Percentiles rank a stretch among this genome's conserved stretches.
phyloP scores from a whole-genome alignment of 2,888 invertebrate genomes.

The Serripes groenlandicus region DNA sequence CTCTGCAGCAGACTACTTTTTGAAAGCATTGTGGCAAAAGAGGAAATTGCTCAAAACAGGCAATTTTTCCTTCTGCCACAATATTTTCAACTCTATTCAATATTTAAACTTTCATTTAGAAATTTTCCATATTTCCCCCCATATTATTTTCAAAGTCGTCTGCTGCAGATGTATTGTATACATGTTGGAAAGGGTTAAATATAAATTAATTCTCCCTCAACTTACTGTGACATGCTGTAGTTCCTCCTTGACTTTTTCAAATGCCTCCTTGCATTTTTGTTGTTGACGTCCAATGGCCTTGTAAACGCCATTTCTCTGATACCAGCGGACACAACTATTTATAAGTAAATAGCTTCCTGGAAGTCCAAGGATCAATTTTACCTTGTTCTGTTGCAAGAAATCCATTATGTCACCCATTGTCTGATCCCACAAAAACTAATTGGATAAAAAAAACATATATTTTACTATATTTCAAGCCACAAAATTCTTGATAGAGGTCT shows the following conservation, averaged over 20 bases:
- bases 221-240: slow-evolving; percentile 52
- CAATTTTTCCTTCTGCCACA: background rate
- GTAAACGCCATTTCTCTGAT: slow-evolving; percentile 71
- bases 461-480: no score
- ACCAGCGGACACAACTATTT: slow-evolving; percentile 28
- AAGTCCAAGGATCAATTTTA: background rate
- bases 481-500: no score
- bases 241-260: slow-evolving; percentile 50
- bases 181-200: background rate
- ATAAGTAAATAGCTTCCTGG: background rate
- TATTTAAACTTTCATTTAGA: background rate
- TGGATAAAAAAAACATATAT: no score
- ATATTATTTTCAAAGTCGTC: no score
- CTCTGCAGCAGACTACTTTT: no score
- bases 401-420: background rate
- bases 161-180: background rate
- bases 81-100: background rate
- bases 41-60: background rate
- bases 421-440: no score
- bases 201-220: background rate
- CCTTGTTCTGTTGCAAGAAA: background rate
- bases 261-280: slow-evolving; percentile 48
- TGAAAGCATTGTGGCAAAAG: background rate
- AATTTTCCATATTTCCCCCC: no score
- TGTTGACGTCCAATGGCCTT: slow-evolving; percentile 54